Conservation (phyloP, 1,140 invertebrate genomes). For the Musca vetustissima region DNA sequence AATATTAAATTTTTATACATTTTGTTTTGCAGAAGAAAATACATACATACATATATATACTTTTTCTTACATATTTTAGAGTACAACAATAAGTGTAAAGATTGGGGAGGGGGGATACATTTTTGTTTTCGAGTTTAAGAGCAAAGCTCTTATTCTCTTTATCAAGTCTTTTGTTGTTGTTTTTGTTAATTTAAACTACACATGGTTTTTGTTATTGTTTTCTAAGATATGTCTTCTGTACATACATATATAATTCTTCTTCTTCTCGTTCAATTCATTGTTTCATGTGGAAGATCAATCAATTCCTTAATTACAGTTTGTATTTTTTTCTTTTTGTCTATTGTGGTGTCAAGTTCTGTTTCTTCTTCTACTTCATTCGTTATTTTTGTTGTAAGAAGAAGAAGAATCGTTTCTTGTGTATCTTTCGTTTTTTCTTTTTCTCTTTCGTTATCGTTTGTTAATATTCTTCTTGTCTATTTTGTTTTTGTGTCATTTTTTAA, state of each 20-base stretch:
- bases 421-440: background rate
- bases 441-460: background rate
- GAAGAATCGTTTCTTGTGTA: background rate
- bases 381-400: background rate
- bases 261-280: background rate
- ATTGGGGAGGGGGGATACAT: background rate
- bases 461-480: background rate
- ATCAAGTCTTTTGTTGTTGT: background rate
- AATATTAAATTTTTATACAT: too few species aligned
- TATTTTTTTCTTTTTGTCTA: constrained; percentile 1
- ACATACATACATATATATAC: too few species aligned
- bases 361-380: background rate
- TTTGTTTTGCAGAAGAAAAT: too few species aligned
- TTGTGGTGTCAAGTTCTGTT: too few species aligned
- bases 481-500: constrained; percentile 26
- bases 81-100: too few species aligned
- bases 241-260: background rate
- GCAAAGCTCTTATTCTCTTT: background rate
- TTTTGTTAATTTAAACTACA: too few species aligned
- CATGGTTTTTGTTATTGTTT: too few species aligned
- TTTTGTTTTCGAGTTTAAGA: background rate
- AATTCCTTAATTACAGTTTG: background rate
- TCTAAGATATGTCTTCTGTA: too few species aligned
- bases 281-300: constrained; percentile 14
- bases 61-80: too few species aligned